phyloP scores from a whole-genome alignment of 2,113 vertebrate genomes.

The Odobenus rosmarus region DNA sequence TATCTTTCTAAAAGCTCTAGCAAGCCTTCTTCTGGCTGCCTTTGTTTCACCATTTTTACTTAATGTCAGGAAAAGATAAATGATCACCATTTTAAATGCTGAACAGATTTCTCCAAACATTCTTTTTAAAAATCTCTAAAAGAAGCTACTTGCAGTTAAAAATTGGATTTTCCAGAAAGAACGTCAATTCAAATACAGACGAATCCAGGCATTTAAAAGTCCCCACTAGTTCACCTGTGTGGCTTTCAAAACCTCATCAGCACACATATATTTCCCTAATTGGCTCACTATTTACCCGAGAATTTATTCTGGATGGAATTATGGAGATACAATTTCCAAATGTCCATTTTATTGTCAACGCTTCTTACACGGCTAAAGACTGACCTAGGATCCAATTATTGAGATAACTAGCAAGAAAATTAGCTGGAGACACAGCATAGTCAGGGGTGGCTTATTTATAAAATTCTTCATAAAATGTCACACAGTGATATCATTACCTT shows the following conservation, averaged over 20 bases:
- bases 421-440: conserved; percentile 56
- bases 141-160: conserved; percentile 42
- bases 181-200: conserved; percentile 56
- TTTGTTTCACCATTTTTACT: not conserved
- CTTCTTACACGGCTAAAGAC: conserved; percentile 58
- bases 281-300: conserved; percentile 68
- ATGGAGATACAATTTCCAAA: conserved; percentile 65
- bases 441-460: conserved; percentile 69
- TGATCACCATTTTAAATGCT: not conserved
- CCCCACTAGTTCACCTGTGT: not conserved
- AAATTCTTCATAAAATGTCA: conserved; percentile 76
- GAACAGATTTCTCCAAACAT: conserved; percentile 20
- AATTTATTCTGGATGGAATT: conserved; percentile 67
- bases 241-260: conserved; percentile 45
- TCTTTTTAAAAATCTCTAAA: not conserved
- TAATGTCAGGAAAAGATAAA: not conserved
- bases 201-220: conserved; percentile 50
- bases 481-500: conserved; percentile 52
- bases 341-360: conserved; percentile 72
- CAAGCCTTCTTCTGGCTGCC: too few species aligned
- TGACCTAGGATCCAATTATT: conserved; percentile 75
- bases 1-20: too few species aligned
- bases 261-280: conserved; percentile 67
- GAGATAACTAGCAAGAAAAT: conserved; percentile 76
- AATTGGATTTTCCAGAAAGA: conserved; percentile 44